Evolutionary conservation across 2,113 vertebrate species (phyloP), one percentile per base, ranked within the genome.

Genomic region (Nesogale talazaci): DNA sequence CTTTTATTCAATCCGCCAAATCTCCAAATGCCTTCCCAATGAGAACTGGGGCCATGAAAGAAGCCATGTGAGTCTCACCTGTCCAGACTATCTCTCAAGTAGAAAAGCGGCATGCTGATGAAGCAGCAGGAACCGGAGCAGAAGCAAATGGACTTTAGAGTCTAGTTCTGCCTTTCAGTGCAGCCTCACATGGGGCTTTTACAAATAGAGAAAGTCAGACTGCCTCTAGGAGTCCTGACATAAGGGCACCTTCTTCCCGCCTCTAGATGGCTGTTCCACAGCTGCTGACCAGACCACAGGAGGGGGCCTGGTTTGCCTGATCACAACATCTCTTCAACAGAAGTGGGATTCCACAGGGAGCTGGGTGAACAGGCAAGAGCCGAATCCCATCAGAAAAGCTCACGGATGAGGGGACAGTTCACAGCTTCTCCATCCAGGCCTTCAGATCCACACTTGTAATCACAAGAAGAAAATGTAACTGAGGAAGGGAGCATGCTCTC

Each of bases 321-420:
- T 80, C 40, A 27, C 22, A 6, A 76, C 10, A 22, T 17, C 29
- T 20, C 19, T 34, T 36, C 57, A 23, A 31, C 31, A 78, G 84
- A 14, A 59, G 1, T 8, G 16, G 72, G 27, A 12, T 22, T 15
- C 23, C 2, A 22, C 2, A 0, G 4, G 79, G 7, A 65, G 16
- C 38, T 67, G 38, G 14, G 17, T 14, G 34, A 25, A 1, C 2
- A 16, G 1, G 2, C 8, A 75, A 52, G 46, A 52, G 46, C 46
- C 10, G 46, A 52, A 52, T 52, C 46, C 46, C 46, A 52, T 52
- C 46, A 52, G 46, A 52, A 12, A 52, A 2, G 46, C 46, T 52
- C 0, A 0, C 14, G 22, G 15, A 15, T 6, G 9, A 34, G 76
- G 61, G 46, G 20, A 2, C 2, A 5, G 25, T 38, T 1, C 14